Evolutionary conservation across 2,888 invertebrate species (phyloP).

Genomic region (Thalpophila matura): DNA sequence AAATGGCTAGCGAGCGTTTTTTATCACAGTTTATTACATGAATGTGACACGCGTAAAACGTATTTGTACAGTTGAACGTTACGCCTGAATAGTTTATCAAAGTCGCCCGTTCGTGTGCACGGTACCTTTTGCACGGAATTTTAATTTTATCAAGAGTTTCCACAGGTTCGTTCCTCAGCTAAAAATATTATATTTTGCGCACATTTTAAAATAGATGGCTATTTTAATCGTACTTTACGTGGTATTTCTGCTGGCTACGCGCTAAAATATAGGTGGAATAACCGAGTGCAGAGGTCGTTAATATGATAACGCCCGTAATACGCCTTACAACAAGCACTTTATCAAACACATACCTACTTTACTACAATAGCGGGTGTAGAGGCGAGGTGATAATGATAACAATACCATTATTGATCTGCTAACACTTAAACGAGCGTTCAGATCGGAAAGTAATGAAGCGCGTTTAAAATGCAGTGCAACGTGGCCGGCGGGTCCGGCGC

Average conservation of each 20-base stretch:
- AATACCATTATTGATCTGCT: slow-evolving; percentile 66
- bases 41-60: slow-evolving; percentile 43
- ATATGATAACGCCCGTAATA: slow-evolving; percentile 37
- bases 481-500: slow-evolving; percentile 72
- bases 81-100: slow-evolving; percentile 48
- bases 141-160: slow-evolving; percentile 21
- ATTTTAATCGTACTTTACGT: slow-evolving; percentile 21
- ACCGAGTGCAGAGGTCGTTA: slow-evolving; percentile 44
- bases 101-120: slow-evolving; percentile 33
- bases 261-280: slow-evolving; percentile 35
- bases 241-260: slow-evolving; percentile 35
- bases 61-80: slow-evolving; percentile 42
- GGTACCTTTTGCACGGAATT: slow-evolving; percentile 27
- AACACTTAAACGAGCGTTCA: slow-evolving; percentile 52
- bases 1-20: slow-evolving; percentile 34
- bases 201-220: slow-evolving; percentile 28
- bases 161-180: slow-evolving; percentile 14
- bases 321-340: slow-evolving; percentile 41
- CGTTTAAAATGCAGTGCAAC: slow-evolving; percentile 71
- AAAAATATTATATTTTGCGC: slow-evolving; percentile 23
- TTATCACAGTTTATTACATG: slow-evolving; percentile 39
- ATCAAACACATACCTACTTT: slow-evolving; percentile 34
- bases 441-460: slow-evolving; percentile 71
- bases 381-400: slow-evolving; percentile 52
- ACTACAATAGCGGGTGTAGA: slow-evolving; percentile 40